Evolutionary conservation across 2,888 invertebrate genomes (phyloP), one percentile per base, ranked within the genome.

Genomic region (Drosophila neonasuta): DNA sequence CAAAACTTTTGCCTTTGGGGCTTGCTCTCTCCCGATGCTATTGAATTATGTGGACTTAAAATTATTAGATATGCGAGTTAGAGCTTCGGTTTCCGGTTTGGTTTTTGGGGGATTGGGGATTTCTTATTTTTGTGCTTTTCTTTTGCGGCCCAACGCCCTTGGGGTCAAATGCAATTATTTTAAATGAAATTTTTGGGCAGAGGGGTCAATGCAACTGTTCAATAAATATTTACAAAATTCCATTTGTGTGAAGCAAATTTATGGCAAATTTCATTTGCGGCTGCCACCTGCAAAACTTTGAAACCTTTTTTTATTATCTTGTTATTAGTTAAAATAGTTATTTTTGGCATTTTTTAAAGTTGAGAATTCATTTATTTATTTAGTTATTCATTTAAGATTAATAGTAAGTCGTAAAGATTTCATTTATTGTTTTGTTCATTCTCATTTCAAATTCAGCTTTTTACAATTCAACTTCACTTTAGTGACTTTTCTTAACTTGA

Each of bases 131-230:
- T 54, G 44, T 39, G 15, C 6, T 17, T 13, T 54, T 54, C 44
- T 39, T 34, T 42, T 36, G 56, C 10, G 55, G 34, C 9, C 24
- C 45, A 36, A 57, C 59, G 60, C 34, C 60, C 55, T 36, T 41
- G 17, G 69, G 69, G 42, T 29, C 29, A 63, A 71, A 72, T 71
- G 56, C 56, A 72, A 72, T 75, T 72, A 75, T 52, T 49, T 52
- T 17, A 50, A 75, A 76, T 76, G 49, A 52, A 60, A 57, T 72
- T 39, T 72, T 39, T 13, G 45, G 29, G 32, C 29, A 4, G 24
- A 5, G 15, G 30, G 30, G 15, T 54, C 57, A 65, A 46, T 65
- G 71, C 51, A 59, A 58, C 48, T 62, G 58, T 62, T 67, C 55
- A 58, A 73, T 73, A 55, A 13, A 66, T 32, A 51, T 60, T 60